Conservation (phyloP, 1,140 invertebrate species). For the Hestina assimilis region DNA sequence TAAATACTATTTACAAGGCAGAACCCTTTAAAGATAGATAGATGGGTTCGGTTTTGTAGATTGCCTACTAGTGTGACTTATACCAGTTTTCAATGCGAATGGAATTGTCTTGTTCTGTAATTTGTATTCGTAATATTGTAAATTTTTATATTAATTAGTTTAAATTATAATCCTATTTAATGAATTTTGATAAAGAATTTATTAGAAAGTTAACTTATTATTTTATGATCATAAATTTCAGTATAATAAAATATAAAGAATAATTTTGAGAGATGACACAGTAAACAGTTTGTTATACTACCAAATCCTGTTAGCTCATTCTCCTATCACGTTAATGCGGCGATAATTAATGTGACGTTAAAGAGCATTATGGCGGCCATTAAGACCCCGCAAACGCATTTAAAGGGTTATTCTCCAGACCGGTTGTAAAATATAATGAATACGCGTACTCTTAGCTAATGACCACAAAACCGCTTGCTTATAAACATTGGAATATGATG, state of each 20-base stretch:
- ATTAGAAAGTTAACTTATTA: too few relatives aligned
- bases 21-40: constrained; percentile 30
- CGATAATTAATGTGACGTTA: constrained; percentile 33
- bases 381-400: constrained; percentile 31
- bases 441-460: constrained; percentile 25
- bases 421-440: constrained; percentile 31
- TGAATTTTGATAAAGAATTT: neutral
- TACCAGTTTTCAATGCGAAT: constrained; percentile 16
- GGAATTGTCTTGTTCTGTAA: too few relatives aligned
- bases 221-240: too few relatives aligned
- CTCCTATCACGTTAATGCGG: constrained; percentile 31
- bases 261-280: neutral
- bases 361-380: constrained; percentile 31
- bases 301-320: constrained; percentile 31
- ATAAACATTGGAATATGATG: constrained; percentile 21
- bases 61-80: constrained; percentile 26
- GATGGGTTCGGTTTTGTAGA: constrained; percentile 26
- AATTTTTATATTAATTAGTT: too few relatives aligned
- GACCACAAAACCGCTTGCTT: constrained; percentile 22
- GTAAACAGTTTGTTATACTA: constrained; percentile 14
- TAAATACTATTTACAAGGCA: constrained; percentile 27
- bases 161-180: too few relatives aligned
- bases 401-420: constrained; percentile 32
- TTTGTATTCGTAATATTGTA: too few relatives aligned
- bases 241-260: too few relatives aligned